Evolutionary conservation across 1,140 invertebrate species (phyloP).

Genomic region (Rhynchophorus ferrugineus): DNA sequence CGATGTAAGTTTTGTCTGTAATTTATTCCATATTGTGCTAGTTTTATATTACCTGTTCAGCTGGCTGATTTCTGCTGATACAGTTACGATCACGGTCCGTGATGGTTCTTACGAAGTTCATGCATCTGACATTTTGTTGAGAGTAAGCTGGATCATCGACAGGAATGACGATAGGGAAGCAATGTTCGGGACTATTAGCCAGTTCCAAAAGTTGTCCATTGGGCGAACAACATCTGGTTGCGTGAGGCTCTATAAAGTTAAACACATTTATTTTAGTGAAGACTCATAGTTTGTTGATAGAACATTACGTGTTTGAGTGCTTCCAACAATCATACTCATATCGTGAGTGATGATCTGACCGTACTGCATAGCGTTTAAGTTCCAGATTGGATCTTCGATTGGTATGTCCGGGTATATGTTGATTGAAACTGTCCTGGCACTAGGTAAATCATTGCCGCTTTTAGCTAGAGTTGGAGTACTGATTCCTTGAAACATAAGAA

Average conservation of each 20-base stretch:
- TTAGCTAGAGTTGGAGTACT: constrained; percentile 54
- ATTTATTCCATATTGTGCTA: too few relatives aligned
- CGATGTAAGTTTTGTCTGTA: too few relatives aligned
- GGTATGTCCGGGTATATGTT: constrained; percentile 60
- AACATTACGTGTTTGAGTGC: constrained; percentile 66
- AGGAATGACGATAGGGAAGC: constrained; percentile 81
- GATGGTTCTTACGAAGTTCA: constrained; percentile 78
- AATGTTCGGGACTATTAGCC: constrained; percentile 49
- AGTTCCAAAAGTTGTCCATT: constrained; percentile 51
- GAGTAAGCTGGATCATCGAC: constrained; percentile 72
- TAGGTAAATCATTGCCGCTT: constrained; percentile 56
- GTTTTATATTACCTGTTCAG: constrained; percentile 72
- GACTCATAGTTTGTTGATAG: too few relatives aligned
- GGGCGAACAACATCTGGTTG: constrained; percentile 60
- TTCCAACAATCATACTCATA: constrained; percentile 66
- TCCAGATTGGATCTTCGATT: constrained; percentile 58
- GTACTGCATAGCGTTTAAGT: constrained; percentile 75
- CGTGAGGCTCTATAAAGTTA: constrained; percentile 50
- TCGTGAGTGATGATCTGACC: constrained; percentile 85
- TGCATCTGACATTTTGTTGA: constrained; percentile 60
- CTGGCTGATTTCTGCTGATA: constrained; percentile 51
- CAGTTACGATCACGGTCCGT: constrained; percentile 63
- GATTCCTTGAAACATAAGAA: constrained; percentile 47
- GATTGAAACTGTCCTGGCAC: constrained; percentile 60
- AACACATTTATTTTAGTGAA: background rate